A percentile compares a stretch with the other conserved stretches of the same genome.
Conservation (phyloP, 2,113 vertebrate genomes). For the Xiphophorus hellerii region DNA sequence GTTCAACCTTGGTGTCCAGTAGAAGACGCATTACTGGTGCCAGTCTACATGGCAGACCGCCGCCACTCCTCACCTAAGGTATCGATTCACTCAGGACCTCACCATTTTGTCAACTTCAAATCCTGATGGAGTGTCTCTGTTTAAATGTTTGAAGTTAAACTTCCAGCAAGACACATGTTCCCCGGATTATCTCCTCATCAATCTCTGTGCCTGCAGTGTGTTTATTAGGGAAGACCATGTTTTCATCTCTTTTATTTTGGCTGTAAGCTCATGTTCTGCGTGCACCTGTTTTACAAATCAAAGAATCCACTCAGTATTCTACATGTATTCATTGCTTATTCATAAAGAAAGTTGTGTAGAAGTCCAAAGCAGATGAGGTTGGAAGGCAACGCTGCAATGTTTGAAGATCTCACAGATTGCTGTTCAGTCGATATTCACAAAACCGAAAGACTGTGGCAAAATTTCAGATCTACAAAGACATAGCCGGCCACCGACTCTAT, state of each 20-base stretch:
- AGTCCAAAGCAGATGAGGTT: too few relatives aligned
- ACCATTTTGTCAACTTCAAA: constrained; percentile 82
- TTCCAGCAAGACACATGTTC: constrained; percentile 64
- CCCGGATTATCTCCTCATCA: constrained; percentile 72
- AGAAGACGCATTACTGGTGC: constrained; percentile 78
- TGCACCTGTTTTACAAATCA: constrained; percentile 14
- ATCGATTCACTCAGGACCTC: constrained; percentile 79
- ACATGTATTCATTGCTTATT: too few relatives aligned
- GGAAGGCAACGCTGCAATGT: too few relatives aligned
- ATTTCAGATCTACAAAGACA: too few relatives aligned
- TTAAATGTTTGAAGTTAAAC: constrained; percentile 69
- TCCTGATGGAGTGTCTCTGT: constrained; percentile 77
- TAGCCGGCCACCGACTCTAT: too few relatives aligned
- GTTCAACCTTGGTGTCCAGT: constrained; percentile 66
- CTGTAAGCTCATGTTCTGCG: background rate
- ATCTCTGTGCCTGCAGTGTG: constrained; percentile 50
- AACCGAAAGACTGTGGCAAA: too few relatives aligned
- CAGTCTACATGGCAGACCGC: constrained; percentile 80
- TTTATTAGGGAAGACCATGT: constrained; percentile 52
- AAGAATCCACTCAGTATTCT: constrained; percentile 1
- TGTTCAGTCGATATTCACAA: too few relatives aligned
- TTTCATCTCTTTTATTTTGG: constrained; percentile 14
- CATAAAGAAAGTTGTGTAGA: too few relatives aligned
- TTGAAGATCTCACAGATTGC: too few relatives aligned
- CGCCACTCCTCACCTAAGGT: constrained; percentile 73